A percentile compares a stretch with the other conserved stretches of the same genome.
These are phyloP conservation scores for Otocyon megalotis DNA, from an alignment of 2,113 vertebrate species.

Conservation along the genomic window DNA sequence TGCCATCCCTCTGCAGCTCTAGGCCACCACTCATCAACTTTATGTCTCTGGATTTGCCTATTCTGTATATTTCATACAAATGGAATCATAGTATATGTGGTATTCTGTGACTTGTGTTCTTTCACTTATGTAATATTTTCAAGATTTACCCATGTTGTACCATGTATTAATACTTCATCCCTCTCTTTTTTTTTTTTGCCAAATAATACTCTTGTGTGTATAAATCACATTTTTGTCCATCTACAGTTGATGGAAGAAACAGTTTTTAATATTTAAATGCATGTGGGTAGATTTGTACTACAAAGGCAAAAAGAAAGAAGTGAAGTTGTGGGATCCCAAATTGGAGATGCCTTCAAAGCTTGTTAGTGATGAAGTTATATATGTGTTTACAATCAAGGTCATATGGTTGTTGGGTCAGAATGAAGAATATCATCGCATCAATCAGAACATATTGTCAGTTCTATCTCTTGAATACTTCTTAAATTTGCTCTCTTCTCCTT, in stretches of 20 bases:
- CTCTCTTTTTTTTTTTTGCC: neutral
- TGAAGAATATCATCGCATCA: neutral
- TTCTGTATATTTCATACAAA: neutral
- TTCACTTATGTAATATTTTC: neutral
- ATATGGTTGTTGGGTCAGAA: neutral
- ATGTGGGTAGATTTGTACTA: neutral
- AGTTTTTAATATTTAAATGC: neutral
- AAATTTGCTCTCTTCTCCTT: neutral
- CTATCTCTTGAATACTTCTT: neutral
- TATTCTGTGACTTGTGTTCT: neutral
- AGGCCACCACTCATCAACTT: neutral
- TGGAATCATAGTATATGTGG: neutral
- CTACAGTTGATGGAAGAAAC: neutral
- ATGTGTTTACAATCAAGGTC: neutral
- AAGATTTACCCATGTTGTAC: neutral
- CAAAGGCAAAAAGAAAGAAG: slow-evolving; percentile 20
- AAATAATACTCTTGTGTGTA: neutral
- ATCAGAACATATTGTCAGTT: neutral
- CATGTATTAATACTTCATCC: neutral
- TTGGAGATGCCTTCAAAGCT: neutral
- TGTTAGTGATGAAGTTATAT: neutral
- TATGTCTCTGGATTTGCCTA: slow-evolving; percentile 1
- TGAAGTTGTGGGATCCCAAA: neutral
- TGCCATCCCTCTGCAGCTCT: neutral
- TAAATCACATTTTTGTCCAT: neutral